Evolutionary conservation across 2,888 invertebrate genomes (phyloP), one percentile per base, ranked within the genome.

Genomic region (Diaprepes abbreviatus): DNA sequence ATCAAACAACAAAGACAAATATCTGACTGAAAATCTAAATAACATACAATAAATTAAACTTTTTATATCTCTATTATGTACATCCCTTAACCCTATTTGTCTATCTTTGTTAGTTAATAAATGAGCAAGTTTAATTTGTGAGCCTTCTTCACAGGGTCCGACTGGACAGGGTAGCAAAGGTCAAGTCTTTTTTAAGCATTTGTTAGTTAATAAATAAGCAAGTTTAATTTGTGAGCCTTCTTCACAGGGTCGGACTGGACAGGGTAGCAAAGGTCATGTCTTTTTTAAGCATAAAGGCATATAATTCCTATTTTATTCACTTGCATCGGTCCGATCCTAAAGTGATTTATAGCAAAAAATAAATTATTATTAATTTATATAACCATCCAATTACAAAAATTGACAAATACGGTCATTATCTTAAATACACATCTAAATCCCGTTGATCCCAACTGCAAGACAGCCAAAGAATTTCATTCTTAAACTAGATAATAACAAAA

Each of bases 401-500:
- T 28, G 48, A 50, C 48, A 50, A 28, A 50, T 14, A 4, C 7
- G 19, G 28, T 28, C 12, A 12, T 28, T 14, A 50, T 28, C 48
- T 14, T 50, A 50, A 50, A 28, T 28, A n/a, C 7, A 50, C 28
- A 14, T 1, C 16, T 48, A 50, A 28, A 28, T 50, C 48, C 48
- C 28, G 48, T 50, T 50, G 48, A 50, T 50, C 48, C 48, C 48
- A 50, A 50, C 48, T 21, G 9, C 24, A 6, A 31, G 24, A 59
- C 59, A 59, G 59, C 59, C 59, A 43, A 28, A 59, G 36, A 28
- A 57, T 43, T 43, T 43, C 38, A 45, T 45, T 31, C 45, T 12
- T 43, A 58, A 58, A 58, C 33, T 35, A 36, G 28, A 6, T 59
- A 45, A 43, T 59, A 59, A 59, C 45, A 59, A 59, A 59, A 40